A percentile compares a stretch with the other conserved stretches of the same genome.
Evolutionary conservation across 2,797 vertebrate species (phyloP).

Genomic region (Crocidura indochinensis): DNA sequence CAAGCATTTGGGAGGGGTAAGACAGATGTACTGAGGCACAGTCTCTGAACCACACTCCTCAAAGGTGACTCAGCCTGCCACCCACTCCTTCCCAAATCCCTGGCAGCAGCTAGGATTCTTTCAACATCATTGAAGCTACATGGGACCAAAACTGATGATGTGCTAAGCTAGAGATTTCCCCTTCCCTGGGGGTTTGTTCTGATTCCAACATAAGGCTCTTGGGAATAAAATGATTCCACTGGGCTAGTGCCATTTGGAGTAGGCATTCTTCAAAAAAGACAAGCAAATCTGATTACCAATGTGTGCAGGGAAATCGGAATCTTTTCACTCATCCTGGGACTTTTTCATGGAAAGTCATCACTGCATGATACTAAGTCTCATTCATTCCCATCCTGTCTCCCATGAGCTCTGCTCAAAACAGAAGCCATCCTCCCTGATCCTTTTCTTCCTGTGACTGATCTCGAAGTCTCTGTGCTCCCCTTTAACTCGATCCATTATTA

Average conservation of each 20-base stretch:
- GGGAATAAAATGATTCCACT: constrained; percentile 38
- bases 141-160: neutral
- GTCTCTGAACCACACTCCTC: neutral
- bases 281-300: neutral
- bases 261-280: neutral
- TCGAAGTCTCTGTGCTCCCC: neutral
- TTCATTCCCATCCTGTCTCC: neutral
- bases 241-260: constrained; percentile 34
- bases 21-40: neutral
- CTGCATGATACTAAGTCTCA: neutral
- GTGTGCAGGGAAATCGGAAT: neutral
- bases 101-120: neutral
- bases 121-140: neutral
- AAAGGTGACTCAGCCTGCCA: constrained; percentile 18
- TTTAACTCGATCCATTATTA: neutral
- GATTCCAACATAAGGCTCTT: constrained; percentile 21
- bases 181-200: neutral
- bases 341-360: neutral
- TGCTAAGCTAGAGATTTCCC: constrained; percentile 28
- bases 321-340: neutral
- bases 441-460: neutral
- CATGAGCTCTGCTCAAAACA: neutral
- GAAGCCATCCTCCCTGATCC: neutral
- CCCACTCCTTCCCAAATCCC: constrained; percentile 40
- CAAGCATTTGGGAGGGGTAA: neutral